Base-by-base conservation (phyloP, 2,888 invertebrate genomes). In the Iphiclides podalirius region DNA sequence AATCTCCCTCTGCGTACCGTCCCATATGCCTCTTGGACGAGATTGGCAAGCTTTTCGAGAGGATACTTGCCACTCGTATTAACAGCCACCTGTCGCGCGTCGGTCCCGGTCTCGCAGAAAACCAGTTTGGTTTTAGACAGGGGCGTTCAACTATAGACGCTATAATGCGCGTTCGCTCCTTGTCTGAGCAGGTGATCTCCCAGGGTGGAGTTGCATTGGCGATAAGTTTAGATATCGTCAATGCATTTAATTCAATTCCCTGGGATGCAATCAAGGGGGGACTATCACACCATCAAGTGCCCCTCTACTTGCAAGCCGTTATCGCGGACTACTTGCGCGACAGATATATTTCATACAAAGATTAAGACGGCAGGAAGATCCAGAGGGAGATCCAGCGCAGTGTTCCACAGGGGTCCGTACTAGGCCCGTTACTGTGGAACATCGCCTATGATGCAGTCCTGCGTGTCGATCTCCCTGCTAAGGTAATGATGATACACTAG, bases 11-110 rank as follows among this genome's bases (percentile, higher is more conserved):
- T 1, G 53, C 53, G 1, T 58, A 52, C 17, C 49, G 58, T 1
- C 57, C 57, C 1, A 55, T 57, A 9, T 48, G 52, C 6, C 7
- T 60, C 12, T 45, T 58, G 17, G 54, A 57, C 8, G 58, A 60
- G 45, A 34, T 28, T 1, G 53, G 53, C 4, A 61, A 61, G 37
- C 17, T 59, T 0, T 54, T 60, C 26, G 60, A 60, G 28, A 31
- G 54, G 1, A 47, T 59, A 1, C 15, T 61, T 4, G 52, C 55
- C 7, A 1, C 11, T 12, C 54, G 55, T 8, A 42, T 57, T 16
- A 13, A 31, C 4, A 4, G 23, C 0, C 56, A 57, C 6, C 34
- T 57, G 1, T 8, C 35, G 4, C 23, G 14, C 0, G 37, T 12
- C 1, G 58, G 61, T 0, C 58, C 52, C 0, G 20, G 54, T n/a